Conservation (phyloP, 2,888 invertebrate species). For the Agrochola lychnidis region DNA sequence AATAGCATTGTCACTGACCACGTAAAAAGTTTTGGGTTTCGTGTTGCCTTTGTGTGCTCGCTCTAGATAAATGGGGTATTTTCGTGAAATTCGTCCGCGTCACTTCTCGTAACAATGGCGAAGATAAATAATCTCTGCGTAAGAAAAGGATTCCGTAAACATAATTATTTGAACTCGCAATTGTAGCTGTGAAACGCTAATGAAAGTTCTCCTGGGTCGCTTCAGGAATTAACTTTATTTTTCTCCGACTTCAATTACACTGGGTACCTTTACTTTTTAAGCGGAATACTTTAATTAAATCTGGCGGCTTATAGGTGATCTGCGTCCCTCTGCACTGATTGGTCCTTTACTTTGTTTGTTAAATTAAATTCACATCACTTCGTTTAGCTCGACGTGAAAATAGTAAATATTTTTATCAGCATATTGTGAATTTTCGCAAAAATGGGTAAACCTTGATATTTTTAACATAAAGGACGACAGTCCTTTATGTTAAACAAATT, state of each 20-base stretch:
- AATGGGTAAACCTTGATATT: conserved; percentile 35
- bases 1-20: conserved; percentile 89
- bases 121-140: conserved; percentile 90
- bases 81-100: conserved; percentile 90
- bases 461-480: conserved; percentile 25
- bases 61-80: conserved; percentile 89
- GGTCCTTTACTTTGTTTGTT: conserved; percentile 65
- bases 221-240: conserved; percentile 85
- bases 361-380: conserved; percentile 65
- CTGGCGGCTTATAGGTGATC: conserved; percentile 77
- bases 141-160: conserved; percentile 90
- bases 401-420: conserved; percentile 11
- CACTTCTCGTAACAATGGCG: conserved; percentile 88
- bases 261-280: conserved; percentile 80
- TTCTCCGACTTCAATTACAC: conserved; percentile 83
- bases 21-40: conserved; percentile 90
- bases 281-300: conserved; percentile 85
- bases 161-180: conserved; percentile 90
- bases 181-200: conserved; percentile 88
- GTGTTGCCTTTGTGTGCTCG: conserved; percentile 87
- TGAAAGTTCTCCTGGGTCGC: conserved; percentile 85
- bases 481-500: conserved; percentile 17
- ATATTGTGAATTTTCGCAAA: conserved; percentile 1
- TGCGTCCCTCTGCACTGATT: conserved; percentile 63
- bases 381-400: not conserved